Conservation (phyloP, 2,888 invertebrate species). For the Seira ritae region DNA sequence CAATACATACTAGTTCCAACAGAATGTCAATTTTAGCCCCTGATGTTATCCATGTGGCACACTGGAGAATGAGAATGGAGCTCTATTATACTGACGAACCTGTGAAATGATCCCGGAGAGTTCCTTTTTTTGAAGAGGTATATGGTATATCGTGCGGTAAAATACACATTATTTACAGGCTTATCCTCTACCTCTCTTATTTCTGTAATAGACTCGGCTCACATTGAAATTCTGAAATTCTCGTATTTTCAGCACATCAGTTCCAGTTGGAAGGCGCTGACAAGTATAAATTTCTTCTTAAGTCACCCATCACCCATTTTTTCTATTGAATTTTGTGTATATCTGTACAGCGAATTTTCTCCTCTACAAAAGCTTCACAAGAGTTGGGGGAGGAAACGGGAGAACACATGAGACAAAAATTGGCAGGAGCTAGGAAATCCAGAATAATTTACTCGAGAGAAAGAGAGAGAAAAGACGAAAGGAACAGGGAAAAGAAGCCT, state of each 20-base stretch:
- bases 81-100: no score
- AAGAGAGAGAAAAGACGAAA: conserved; percentile 12
- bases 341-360: conserved; percentile 25
- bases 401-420: conserved; percentile 49
- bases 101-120: no score
- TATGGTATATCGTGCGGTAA: no score
- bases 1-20: no score
- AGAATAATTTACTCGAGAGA: conserved; percentile 50
- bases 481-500: no score
- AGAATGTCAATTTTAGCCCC: no score
- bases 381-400: no score
- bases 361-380: conserved; percentile 19
- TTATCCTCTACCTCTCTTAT: no score
- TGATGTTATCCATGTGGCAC: no score
- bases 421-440: conserved; percentile 54
- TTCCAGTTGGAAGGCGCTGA: conserved; percentile 51
- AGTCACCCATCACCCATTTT: conserved; percentile 51
- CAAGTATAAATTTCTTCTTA: conserved; percentile 57
- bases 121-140: no score
- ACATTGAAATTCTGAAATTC: conserved; percentile 51
- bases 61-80: no score
- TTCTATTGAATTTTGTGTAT: conserved; percentile 19
- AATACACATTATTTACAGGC: no score
- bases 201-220: not conserved
- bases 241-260: conserved; percentile 38